phyloP scores from a whole-genome alignment of 2,113 vertebrate genomes.

The Bufo gargarizans region DNA sequence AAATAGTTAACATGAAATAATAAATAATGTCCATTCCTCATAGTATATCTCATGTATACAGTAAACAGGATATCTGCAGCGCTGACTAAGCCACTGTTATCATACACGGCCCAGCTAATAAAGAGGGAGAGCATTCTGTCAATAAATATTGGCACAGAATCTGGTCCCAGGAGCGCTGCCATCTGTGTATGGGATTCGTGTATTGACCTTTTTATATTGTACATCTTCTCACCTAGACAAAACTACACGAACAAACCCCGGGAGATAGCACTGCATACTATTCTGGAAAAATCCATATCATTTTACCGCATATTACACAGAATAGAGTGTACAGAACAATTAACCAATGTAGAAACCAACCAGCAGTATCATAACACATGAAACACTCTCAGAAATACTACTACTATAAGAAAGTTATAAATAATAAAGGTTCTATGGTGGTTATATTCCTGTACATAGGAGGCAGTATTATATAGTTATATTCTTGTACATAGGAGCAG shows the following conservation, averaged over 20 bases:
- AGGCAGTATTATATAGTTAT: no score
- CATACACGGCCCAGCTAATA: not conserved
- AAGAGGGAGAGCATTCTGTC: not conserved
- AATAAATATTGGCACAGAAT: conserved; percentile 9
- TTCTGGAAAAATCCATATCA: not conserved
- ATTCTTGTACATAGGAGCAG: no score
- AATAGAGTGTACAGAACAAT: not conserved
- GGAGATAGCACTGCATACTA: not conserved
- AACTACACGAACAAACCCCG: not conserved
- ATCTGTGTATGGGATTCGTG: not conserved
- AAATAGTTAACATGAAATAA: not conserved
- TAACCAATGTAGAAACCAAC: not conserved
- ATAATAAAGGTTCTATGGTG: no score
- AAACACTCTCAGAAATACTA: not conserved
- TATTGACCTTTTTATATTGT: conserved; percentile 8
- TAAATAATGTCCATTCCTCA: not conserved
- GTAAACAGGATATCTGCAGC: not conserved
- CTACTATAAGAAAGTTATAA: no score
- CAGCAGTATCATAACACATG: not conserved
- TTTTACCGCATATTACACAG: not conserved
- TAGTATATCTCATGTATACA: not conserved
- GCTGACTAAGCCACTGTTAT: not conserved
- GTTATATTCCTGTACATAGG: no score
- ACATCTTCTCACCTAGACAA: not conserved
- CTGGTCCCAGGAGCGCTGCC: not conserved